Percentiles rank a stretch among this genome's conserved stretches.
These are phyloP conservation scores for Microtus obscurus DNA, from an alignment of 2,797 vertebrate genomes.

Conservation along the genomic window DNA sequence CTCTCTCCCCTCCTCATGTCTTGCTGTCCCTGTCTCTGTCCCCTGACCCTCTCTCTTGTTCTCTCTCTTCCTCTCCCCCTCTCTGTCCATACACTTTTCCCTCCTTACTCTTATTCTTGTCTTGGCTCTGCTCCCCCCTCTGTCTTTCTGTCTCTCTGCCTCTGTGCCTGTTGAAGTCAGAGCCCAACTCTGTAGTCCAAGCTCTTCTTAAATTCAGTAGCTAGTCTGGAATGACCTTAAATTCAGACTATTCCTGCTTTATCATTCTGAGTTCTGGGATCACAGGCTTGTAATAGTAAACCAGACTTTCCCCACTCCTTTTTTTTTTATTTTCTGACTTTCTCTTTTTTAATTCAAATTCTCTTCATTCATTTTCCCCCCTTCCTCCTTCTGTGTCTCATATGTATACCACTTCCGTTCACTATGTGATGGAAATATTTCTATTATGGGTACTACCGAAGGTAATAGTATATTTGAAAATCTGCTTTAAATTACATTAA, in stretches of 20 bases:
- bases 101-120: background rate
- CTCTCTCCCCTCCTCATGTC: rapidly evolving
- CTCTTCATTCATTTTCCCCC: no score
- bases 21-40: rapidly evolving
- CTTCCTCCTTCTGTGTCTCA: background rate
- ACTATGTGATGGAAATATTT: background rate
- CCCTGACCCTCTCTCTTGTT: background rate
- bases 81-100: rapidly evolving
- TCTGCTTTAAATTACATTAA: slow-evolving; percentile 6
- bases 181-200: background rate
- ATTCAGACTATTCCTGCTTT: background rate
- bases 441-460: background rate
- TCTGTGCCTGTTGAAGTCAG: background rate
- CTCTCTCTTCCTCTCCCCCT: rapidly evolving
- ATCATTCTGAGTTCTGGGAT: background rate
- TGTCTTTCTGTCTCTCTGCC: background rate
- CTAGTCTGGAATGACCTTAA: background rate
- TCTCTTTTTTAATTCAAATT: background rate
- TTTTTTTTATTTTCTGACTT: background rate
- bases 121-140: background rate
- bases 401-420: background rate
- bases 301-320: rapidly evolving
- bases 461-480: background rate
- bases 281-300: background rate
- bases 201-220: background rate